Evolutionary conservation across 2,797 vertebrate genomes (phyloP).

Genomic region (Champsocephalus esox): DNA sequence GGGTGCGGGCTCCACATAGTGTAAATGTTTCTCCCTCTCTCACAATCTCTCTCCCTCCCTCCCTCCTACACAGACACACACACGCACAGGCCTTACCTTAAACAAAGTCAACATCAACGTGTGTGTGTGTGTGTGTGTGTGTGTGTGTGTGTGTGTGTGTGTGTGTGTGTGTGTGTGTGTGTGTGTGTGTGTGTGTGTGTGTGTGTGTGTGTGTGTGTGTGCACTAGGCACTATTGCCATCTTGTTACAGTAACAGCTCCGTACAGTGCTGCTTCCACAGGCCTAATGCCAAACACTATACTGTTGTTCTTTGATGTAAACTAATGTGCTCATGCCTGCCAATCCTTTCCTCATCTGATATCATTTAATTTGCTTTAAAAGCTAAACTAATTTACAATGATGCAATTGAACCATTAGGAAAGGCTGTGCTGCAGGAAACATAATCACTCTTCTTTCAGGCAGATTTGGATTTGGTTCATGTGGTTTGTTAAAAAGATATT

Average conservation of each 20-base stretch:
- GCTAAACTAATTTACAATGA: conserved; percentile 36
- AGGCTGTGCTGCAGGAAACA: conserved; percentile 6
- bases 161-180: background rate
- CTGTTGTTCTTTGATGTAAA: conserved; percentile 42
- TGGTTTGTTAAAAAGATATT: conserved; percentile 18
- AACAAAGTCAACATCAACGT: conserved; percentile 42
- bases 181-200: background rate
- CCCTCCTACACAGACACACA: no score
- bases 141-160: conserved; percentile 3
- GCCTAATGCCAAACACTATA: conserved; percentile 52
- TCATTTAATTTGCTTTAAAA: conserved; percentile 51
- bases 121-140: conserved; percentile 20
- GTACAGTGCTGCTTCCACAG: conserved; percentile 46
- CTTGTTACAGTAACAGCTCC: conserved; percentile 52
- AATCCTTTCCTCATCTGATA: conserved; percentile 38
- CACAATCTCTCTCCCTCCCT: conserved; percentile 6
- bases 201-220: conserved; percentile 28
- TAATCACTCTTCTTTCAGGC: background rate
- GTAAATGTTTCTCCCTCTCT: background rate
- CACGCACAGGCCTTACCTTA: background rate
- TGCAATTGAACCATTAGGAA: conserved; percentile 13
- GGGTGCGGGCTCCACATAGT: background rate
- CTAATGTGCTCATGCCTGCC: conserved; percentile 42
- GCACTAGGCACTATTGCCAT: conserved; percentile 53
- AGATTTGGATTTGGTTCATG: conserved; percentile 11